Evolutionary conservation across 2,888 invertebrate species (phyloP).

Genomic region (Aleiodes alternator): DNA sequence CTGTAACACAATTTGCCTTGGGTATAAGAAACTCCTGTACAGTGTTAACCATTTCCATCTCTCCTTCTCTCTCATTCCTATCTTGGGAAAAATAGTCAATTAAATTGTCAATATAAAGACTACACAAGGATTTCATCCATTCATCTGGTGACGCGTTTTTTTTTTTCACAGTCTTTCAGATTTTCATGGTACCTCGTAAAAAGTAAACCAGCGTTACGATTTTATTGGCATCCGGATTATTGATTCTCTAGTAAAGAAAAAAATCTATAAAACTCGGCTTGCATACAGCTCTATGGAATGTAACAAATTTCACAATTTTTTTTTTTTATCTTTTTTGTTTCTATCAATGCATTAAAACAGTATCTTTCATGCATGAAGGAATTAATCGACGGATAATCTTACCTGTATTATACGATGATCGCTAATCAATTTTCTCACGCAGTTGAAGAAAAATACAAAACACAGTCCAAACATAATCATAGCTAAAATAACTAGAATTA

Average conservation of each 20-base stretch:
- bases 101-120: constrained; percentile 9
- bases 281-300: not conserved
- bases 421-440: constrained; percentile 88
- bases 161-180: constrained; percentile 10
- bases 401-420: constrained; percentile 93
- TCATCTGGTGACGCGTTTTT: not conserved
- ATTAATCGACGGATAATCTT: constrained; percentile 64
- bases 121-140: too few species aligned
- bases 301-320: not conserved
- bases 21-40: not conserved
- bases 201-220: constrained; percentile 10
- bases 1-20: constrained; percentile 71
- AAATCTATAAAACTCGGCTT: constrained; percentile 13
- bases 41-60: constrained; percentile 9
- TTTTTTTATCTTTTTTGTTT: not conserved
- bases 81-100: constrained; percentile 23
- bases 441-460: constrained; percentile 91
- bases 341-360: not conserved
- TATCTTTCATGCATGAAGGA: not conserved
- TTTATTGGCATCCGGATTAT: constrained; percentile 25
- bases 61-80: not conserved
- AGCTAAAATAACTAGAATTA: constrained; percentile 92
- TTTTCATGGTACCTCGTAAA: constrained; percentile 29
- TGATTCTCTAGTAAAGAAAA: constrained; percentile 21
- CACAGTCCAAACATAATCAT: constrained; percentile 92